Evolutionary conservation across 2,888 invertebrate species (phyloP).

Genomic region (Odontocolon sp.): DNA sequence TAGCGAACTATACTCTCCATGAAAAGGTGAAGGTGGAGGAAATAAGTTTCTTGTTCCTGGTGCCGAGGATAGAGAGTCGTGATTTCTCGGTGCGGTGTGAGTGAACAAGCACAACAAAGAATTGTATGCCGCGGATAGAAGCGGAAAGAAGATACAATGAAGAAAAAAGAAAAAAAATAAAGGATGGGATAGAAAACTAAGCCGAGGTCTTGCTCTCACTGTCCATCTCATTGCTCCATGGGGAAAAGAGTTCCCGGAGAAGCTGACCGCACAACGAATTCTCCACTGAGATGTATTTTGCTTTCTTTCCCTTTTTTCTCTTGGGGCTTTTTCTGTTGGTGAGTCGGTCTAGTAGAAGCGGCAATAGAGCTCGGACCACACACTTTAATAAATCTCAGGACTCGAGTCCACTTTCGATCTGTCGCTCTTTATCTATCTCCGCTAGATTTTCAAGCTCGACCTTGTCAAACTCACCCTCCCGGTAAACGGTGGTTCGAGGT

Average conservation of each 20-base stretch:
- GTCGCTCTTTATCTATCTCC: neutral
- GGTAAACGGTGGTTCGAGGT: neutral
- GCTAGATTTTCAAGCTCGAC: neutral
- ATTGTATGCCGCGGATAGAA: slow-evolving; percentile 4
- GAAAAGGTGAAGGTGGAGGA: too few relatives aligned
- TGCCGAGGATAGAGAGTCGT: slow-evolving; percentile 5
- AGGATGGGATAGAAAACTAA: neutral
- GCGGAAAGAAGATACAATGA: neutral
- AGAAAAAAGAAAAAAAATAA: slow-evolving; percentile 1
- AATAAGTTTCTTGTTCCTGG: slow-evolving; percentile 24
- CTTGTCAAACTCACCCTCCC: neutral
- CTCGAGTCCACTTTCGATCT: slow-evolving; percentile 4
- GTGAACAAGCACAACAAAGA: neutral
- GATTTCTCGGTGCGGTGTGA: slow-evolving; percentile 24
- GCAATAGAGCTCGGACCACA: neutral
- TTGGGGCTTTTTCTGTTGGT: neutral
- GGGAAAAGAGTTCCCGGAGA: slow-evolving; percentile 31
- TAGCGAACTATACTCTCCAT: too few relatives aligned
- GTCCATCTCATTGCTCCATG: slow-evolving; percentile 15
- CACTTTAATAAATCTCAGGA: slow-evolving; percentile 36
- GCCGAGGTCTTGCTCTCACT: slow-evolving; percentile 12
- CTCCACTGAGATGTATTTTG: neutral
- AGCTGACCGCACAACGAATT: slow-evolving; percentile 48
- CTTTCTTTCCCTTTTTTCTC: neutral
- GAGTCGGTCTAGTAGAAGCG: neutral